Conservation (phyloP, 1,140 invertebrate genomes). For the Epicauta chinensis region DNA sequence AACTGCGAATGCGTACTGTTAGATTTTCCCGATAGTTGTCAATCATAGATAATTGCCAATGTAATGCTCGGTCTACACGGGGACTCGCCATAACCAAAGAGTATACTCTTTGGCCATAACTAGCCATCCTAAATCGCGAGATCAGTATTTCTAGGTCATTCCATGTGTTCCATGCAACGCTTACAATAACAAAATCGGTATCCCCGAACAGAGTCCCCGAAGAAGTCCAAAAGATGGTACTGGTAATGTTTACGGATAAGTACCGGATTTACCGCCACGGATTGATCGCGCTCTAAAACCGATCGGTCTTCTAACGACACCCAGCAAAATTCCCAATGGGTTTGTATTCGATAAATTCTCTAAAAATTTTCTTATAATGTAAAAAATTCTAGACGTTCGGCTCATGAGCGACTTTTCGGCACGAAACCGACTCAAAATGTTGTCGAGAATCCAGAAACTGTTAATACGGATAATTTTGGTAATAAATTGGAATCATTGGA, state of each 20-base stretch:
- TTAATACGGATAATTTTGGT: constrained; percentile 22
- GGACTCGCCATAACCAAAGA: too few species aligned
- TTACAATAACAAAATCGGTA: constrained; percentile 33
- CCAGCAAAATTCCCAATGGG: constrained; percentile 34
- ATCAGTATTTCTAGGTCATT: too few species aligned
- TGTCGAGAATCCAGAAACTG: constrained; percentile 21
- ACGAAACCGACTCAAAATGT: constrained; percentile 36
- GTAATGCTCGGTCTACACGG: too few species aligned
- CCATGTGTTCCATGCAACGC: too few species aligned
- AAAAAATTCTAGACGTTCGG: constrained; percentile 36
- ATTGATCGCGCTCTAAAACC: constrained; percentile 74
- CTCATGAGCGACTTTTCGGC: constrained; percentile 58
- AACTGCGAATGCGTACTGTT: too few species aligned
- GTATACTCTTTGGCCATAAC: too few species aligned
- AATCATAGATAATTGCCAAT: too few species aligned
- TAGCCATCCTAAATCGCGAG: too few species aligned
- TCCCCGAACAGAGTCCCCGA: constrained; percentile 29
- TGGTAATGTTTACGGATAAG: constrained; percentile 37
- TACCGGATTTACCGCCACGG: constrained; percentile 76
- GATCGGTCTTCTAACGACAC: constrained; percentile 38
- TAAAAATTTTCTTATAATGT: constrained; percentile 1
- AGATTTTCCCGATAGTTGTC: too few species aligned
- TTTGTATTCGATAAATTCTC: constrained; percentile 12
- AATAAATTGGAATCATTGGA: constrained; percentile 47
- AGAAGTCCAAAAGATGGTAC: constrained; percentile 31